Percentiles rank a stretch among this genome's conserved stretches.
phyloP scores from a whole-genome alignment of 1,140 invertebrate species.

The Vanessa atalanta region DNA sequence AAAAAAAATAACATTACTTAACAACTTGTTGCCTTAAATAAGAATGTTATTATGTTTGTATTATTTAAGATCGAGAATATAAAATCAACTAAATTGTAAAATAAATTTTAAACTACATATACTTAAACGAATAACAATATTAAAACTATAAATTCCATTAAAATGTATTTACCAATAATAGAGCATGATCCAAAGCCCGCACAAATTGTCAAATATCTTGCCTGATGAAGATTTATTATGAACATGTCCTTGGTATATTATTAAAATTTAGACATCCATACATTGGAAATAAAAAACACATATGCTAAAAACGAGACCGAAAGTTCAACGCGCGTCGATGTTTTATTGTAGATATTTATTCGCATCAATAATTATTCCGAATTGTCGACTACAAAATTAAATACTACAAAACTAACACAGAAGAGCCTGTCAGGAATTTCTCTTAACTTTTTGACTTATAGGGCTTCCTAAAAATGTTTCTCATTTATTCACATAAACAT shows the following conservation, averaged over 20 bases:
- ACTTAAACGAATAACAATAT: too few species aligned
- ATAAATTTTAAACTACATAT: not conserved
- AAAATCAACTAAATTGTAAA: too few species aligned
- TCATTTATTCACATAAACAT: conserved; percentile 27
- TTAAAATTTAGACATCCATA: conserved; percentile 61
- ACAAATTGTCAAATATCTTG: conserved; percentile 71
- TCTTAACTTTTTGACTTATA: not conserved
- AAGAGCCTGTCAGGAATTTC: not conserved
- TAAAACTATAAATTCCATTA: not conserved
- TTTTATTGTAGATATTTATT: conserved; percentile 44
- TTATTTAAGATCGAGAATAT: too few species aligned
- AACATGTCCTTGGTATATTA: conserved; percentile 77
- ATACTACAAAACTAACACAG: not conserved
- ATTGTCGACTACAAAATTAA: conserved; percentile 22
- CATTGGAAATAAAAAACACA: conserved; percentile 51
- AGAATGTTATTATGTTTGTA: too few species aligned
- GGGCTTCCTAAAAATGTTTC: conserved; percentile 10
- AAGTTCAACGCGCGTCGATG: conserved; percentile 30
- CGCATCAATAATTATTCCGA: conserved; percentile 47
- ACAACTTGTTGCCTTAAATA: too few species aligned
- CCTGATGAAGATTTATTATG: conserved; percentile 72
- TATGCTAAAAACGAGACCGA: conserved; percentile 36
- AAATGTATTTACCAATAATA: conserved; percentile 63
- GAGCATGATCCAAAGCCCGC: conserved; percentile 68
- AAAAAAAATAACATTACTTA: too few species aligned